Evolutionary conservation across 2,888 invertebrate genomes (phyloP), one percentile per base, ranked within the genome.

Genomic region (Panorpa germanica): DNA sequence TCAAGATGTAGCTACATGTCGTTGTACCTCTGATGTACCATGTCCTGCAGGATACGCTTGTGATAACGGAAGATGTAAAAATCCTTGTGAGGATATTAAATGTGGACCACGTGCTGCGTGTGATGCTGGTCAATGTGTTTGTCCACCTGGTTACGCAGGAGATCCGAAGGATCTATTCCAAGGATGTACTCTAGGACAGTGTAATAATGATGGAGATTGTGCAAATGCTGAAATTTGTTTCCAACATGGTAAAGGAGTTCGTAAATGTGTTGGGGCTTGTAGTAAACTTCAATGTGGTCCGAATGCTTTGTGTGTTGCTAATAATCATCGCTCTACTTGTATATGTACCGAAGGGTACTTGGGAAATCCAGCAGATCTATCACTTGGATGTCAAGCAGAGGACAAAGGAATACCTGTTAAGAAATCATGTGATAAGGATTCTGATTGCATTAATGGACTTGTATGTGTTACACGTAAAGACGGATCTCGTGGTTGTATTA

Each of bases 271-370:
- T 3, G 83, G 86, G 47, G 80, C 78, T 1, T 90, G 88, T 45
- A 73, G 74, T 38, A 82, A 82, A 55, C 61, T 81, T 18, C 83
- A 85, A 43, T 88, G 88, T 47, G 88, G 88, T 8, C 85, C 86
- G 0, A 88, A 88, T 50, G 85, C 88, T 3, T 52, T 85, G 2
- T 88, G 88, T 47, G 68, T 85, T 5, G 72, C 78, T 10, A 72
- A 81, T 43, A 75, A 76, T 45, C 88, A 88, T 50, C 66, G 77
- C 37, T 81, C 86, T 2, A 71, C 78, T 18, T 90, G 88, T 46
- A 72, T 86, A 35, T 90, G 90, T 46, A 63, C 74, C 14, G 76
- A 82, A 36, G 82, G 81, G 2, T 83, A 71, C 47, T 55, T 63
- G 29, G 90, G 88, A 16, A 77, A 81, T 52, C 85, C 88, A 1